Conservation (phyloP, 1,140 invertebrate genomes). For the Brachionus asplanchnoidis region DNA sequence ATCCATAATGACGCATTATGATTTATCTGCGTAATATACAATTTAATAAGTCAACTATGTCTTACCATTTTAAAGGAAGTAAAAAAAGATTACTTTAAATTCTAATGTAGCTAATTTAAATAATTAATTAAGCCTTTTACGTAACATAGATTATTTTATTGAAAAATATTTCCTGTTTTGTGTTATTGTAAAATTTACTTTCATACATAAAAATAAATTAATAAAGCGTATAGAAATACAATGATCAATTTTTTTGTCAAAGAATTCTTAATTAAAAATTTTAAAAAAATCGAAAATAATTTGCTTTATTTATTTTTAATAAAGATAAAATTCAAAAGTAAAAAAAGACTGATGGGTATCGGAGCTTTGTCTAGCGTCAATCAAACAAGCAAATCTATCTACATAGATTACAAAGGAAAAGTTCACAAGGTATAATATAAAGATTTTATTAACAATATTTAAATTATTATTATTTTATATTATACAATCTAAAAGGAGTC, state of each 20-base stretch:
- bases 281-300: too few species aligned
- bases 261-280: too few species aligned
- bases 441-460: too few species aligned
- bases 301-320: too few species aligned
- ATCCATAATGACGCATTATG: background rate
- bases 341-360: background rate
- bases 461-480: background rate
- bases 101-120: background rate
- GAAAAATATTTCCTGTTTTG: background rate
- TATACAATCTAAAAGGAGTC: too few species aligned
- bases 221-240: background rate
- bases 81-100: background rate
- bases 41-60: background rate
- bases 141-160: background rate
- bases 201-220: background rate
- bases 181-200: background rate
- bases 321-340: too few species aligned
- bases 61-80: background rate
- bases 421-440: background rate
- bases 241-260: too few species aligned
- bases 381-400: background rate
- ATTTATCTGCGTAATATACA: background rate
- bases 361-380: background rate
- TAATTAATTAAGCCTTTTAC: background rate
- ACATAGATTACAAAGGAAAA: constrained; percentile 26